A percentile compares a stretch with the other conserved stretches of the same genome.
Evolutionary conservation across 2,888 invertebrate species (phyloP).

Genomic region (Candidula unifasciata): DNA sequence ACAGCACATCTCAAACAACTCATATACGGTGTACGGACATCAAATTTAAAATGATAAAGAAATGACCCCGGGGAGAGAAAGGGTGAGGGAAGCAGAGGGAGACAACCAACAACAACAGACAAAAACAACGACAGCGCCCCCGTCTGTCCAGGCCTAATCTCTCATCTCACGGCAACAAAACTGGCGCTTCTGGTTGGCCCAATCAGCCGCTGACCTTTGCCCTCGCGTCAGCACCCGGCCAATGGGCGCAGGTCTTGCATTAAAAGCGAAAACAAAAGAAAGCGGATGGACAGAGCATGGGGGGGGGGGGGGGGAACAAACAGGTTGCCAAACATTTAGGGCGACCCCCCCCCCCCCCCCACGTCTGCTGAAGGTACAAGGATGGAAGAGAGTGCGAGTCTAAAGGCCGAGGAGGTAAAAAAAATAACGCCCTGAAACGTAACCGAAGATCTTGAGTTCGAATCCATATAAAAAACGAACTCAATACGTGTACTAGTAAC

Average conservation of each 20-base stretch:
- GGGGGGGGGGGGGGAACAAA: slow-evolving; percentile 4
- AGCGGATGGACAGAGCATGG: background rate
- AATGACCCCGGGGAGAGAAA: background rate
- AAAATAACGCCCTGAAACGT: background rate
- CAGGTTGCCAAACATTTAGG: slow-evolving; percentile 26
- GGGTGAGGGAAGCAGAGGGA: slow-evolving; percentile 1
- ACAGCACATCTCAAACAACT: no score
- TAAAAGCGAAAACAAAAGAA: background rate
- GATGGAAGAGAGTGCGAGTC: background rate
- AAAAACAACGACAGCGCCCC: background rate
- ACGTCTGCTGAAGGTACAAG: background rate
- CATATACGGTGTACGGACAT: no score
- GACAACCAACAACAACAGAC: background rate
- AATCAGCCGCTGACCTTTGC: slow-evolving; percentile 29
- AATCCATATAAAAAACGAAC: no score
- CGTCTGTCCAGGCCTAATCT: slow-evolving; percentile 16
- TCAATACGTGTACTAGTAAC: no score
- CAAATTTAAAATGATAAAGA: background rate
- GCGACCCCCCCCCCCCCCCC: no score
- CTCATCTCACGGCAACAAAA: slow-evolving; percentile 29
- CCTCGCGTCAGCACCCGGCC: slow-evolving; percentile 44
- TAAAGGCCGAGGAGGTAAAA: background rate
- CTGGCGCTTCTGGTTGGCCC: slow-evolving; percentile 32
- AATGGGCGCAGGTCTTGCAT: slow-evolving; percentile 33
- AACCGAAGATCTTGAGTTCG: no score